These are phyloP conservation scores for Falco berigora DNA, from an alignment of 2,797 vertebrate species.

Conservation along the genomic window DNA sequence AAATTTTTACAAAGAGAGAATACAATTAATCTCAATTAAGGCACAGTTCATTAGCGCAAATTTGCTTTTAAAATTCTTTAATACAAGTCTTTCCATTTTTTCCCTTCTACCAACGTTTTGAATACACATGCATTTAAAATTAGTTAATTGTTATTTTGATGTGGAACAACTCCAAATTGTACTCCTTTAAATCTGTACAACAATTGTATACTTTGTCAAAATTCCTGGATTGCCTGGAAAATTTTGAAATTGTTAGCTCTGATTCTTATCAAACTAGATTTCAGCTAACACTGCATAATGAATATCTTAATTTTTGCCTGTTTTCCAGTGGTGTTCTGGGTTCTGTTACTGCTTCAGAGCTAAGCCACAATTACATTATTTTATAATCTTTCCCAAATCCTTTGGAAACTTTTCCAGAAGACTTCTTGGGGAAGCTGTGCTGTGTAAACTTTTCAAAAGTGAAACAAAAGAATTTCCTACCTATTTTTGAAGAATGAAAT, in stretches of 20 bases:
- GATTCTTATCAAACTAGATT: not conserved
- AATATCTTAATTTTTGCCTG: not conserved
- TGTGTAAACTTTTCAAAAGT: constrained; percentile 15
- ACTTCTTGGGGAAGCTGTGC: constrained; percentile 15
- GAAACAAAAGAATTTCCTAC: constrained; percentile 8
- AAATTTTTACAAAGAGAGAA: not conserved
- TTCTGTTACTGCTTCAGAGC: constrained; percentile 2
- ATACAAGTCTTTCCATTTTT: not conserved
- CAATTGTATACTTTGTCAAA: not conserved
- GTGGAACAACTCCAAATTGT: not conserved
- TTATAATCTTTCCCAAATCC: constrained; percentile 17
- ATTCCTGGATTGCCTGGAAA: not conserved
- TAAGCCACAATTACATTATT: constrained; percentile 25
- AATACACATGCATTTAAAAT: not conserved
- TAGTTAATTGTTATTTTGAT: not conserved
- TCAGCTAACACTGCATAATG: not conserved
- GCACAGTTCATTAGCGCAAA: not conserved
- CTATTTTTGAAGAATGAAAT: not conserved
- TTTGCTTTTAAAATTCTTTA: not conserved
- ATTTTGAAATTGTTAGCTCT: not conserved
- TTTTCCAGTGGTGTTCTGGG: not conserved
- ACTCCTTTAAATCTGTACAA: not conserved
- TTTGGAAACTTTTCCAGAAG: constrained; percentile 2
- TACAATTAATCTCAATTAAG: not conserved
- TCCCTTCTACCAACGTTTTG: not conserved